Evolutionary conservation across 2,888 invertebrate species (phyloP), one percentile per base, ranked within the genome.

Genomic region (Villa cingulata): DNA sequence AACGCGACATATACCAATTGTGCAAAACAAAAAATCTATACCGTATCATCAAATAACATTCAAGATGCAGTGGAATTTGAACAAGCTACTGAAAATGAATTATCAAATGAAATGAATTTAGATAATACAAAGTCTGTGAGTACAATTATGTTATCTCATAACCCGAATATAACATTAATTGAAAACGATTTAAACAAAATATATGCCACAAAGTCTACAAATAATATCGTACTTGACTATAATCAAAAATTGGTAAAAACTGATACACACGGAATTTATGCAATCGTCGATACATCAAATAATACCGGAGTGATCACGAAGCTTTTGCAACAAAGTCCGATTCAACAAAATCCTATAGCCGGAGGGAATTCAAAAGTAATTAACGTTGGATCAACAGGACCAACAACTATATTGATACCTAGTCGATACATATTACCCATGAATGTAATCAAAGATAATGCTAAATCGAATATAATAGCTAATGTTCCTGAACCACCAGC

Each of bases 381-480:
- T 23, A 23, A 23, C 23, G 23, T 23, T 23, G 23, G 23, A 6
- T 4, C 23, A 23, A 7, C 7, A 23, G 5, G 5, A 23, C 23
- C 23, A 7, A 23, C 82, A 10, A 74, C 78, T 0, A 74, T 77
- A 10, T 74, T 77, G 2, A 68, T 77, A 14, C 76, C 79, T 47
- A 72, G 78, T 45, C 72, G 78, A 14, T 82, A 82, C 56, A 75
- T 83, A 50, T 64, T 83, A 55, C 83, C 83, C 1, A 79, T 82
- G 55, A 81, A 81, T 4, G 75, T 82, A 71, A 74, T 83, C 49
- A 83, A 83, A 65, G 76, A 7, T 7, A 23, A 23, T 23, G n/a
- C 80, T 10, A 78, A 80, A 29, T 6, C 29, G 12, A 29, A 29
- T 29, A 29, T 9, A 29, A 29, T 12, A 29, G 12, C 29, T 9